Conservation (phyloP, 2,113 vertebrate species). For the Paralichthys olivaceus region DNA sequence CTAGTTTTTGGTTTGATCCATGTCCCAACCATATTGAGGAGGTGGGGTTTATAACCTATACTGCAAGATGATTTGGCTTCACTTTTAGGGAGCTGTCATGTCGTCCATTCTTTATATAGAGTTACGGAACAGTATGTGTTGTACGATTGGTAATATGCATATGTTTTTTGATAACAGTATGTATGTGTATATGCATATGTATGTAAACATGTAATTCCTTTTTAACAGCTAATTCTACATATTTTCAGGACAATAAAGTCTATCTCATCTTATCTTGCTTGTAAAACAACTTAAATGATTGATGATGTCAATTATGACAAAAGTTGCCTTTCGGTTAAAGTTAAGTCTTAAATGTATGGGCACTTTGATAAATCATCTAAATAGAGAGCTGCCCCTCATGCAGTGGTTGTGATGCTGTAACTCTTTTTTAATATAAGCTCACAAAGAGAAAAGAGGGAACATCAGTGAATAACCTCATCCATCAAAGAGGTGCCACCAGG, state of each 20-base stretch:
- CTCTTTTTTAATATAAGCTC: constrained; percentile 8
- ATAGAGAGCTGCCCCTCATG: background rate
- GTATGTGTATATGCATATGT: background rate
- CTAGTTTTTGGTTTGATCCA: too few species aligned
- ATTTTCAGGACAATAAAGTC: background rate
- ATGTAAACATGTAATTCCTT: background rate
- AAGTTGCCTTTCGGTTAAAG: background rate
- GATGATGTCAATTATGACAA: background rate
- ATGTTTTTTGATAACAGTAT: background rate
- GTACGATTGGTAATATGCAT: too few species aligned
- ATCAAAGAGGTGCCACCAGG: constrained; percentile 4
- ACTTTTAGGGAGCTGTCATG: too few species aligned
- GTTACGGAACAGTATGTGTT: too few species aligned
- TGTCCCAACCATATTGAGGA: too few species aligned
- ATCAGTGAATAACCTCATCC: constrained; percentile 15
- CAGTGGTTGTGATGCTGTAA: background rate
- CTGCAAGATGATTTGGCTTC: too few species aligned
- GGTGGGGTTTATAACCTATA: too few species aligned
- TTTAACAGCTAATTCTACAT: too few species aligned
- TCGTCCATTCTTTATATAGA: too few species aligned
- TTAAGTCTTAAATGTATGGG: background rate
- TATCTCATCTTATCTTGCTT: background rate
- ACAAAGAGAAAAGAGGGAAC: constrained; percentile 3
- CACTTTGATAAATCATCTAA: background rate
- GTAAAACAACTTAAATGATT: background rate